Percentiles rank a stretch among this genome's conserved stretches.
Conservation (phyloP, 2,113 vertebrate genomes). For the Salvator merianae region DNA sequence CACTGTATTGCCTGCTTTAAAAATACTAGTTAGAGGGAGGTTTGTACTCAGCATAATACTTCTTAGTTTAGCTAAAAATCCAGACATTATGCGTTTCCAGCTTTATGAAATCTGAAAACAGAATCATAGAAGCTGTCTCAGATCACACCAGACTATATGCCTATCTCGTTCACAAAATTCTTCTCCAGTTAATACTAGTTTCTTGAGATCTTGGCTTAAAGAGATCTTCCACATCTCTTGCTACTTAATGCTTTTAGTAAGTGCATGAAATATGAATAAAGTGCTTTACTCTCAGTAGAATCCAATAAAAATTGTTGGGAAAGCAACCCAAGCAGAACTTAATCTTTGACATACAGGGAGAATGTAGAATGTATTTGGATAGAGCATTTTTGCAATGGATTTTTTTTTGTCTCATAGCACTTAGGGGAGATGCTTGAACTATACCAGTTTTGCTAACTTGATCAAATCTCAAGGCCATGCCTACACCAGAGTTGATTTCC, state of each 20-base stretch:
- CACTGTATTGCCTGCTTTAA: neutral
- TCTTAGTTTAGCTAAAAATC: neutral
- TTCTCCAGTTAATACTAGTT: neutral
- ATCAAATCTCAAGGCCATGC: neutral
- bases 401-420: neutral
- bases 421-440: neutral
- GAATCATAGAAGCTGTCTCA: neutral
- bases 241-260: neutral
- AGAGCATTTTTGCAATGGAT: neutral
- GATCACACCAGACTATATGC: neutral
- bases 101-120: neutral
- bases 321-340: neutral
- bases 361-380: neutral
- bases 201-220: neutral
- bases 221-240: neutral
- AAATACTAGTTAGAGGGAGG: neutral
- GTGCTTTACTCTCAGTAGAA: neutral
- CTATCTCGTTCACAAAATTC: neutral
- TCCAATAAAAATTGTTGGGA: neutral
- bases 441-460: neutral
- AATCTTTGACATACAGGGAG: neutral
- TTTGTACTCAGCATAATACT: neutral
- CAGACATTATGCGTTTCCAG: neutral
- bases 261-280: neutral
- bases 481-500: neutral